Conservation (phyloP, 2,888 invertebrate genomes). For the Aphelenchoides bicaudatus region DNA sequence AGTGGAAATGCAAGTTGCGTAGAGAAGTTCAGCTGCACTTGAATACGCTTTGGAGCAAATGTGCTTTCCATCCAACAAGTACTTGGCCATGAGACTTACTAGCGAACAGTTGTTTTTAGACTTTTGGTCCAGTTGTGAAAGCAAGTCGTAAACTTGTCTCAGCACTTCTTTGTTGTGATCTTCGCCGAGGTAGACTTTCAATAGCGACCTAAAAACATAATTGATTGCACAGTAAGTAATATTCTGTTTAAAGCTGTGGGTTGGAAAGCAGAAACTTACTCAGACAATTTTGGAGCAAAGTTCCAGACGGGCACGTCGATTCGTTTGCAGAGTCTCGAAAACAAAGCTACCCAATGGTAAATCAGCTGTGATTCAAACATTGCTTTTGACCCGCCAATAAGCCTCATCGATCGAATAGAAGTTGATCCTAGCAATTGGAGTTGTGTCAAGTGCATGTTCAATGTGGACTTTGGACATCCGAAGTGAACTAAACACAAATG, state of each 20-base stretch:
- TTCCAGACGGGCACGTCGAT: slow-evolving; percentile 24
- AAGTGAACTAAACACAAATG: too few species aligned
- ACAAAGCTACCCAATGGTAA: slow-evolving; percentile 29
- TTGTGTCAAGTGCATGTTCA: slow-evolving; percentile 1
- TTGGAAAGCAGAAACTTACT: slow-evolving; percentile 20
- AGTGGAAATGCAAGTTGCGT: slow-evolving; percentile 22
- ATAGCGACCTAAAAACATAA: background rate
- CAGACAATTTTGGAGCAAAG: slow-evolving; percentile 29
- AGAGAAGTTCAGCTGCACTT: slow-evolving; percentile 29
- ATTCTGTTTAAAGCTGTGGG: slow-evolving; percentile 6
- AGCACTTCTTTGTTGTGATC: slow-evolving; percentile 1
- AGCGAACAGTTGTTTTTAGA: slow-evolving; percentile 22
- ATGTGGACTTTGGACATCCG: background rate
- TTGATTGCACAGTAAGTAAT: slow-evolving; percentile 23
- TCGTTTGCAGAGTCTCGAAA: slow-evolving; percentile 19
- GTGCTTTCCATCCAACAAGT: slow-evolving; percentile 15
- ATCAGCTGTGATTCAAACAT: slow-evolving; percentile 10
- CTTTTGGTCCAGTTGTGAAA: slow-evolving; percentile 26
- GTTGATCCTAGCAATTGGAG: slow-evolving; percentile 13
- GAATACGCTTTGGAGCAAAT: background rate
- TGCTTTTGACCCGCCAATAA: slow-evolving; percentile 2
- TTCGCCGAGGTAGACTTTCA: slow-evolving; percentile 19
- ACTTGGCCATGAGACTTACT: slow-evolving; percentile 25
- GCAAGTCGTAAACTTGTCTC: slow-evolving; percentile 14
- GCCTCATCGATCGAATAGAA: slow-evolving; percentile 6